These are phyloP conservation scores for Ennomos fuscantarius DNA, from an alignment of 2,888 invertebrate species.

Conservation along the genomic window DNA sequence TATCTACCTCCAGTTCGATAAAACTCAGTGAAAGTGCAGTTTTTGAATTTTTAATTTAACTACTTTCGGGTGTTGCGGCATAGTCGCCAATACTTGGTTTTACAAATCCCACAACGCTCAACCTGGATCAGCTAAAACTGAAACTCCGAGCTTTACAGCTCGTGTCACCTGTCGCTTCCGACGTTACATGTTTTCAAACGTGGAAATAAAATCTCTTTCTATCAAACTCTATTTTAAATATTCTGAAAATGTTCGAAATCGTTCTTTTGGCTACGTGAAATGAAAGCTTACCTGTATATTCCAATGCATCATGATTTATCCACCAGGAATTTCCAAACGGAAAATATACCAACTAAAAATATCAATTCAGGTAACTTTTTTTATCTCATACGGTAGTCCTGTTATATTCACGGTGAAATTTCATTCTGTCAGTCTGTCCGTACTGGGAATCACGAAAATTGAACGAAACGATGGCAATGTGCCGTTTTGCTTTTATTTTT, in stretches of 20 bases:
- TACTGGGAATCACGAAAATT: constrained; percentile 41
- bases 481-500: constrained; percentile 30
- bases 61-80: too few species aligned
- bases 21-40: too few species aligned
- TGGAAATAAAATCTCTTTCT: too few species aligned
- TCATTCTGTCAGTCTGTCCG: constrained; percentile 23
- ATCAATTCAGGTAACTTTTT: constrained; percentile 9
- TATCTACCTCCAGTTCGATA: too few species aligned
- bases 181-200: too few species aligned
- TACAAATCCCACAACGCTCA: too few species aligned
- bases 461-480: constrained; percentile 39
- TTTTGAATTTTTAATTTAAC: too few species aligned
- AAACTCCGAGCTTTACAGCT: too few species aligned
- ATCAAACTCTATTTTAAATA: background rate
- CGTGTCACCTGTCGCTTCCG: too few species aligned
- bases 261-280: constrained; percentile 16
- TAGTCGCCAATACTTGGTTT: too few species aligned
- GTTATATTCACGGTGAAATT: constrained; percentile 36
- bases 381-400: constrained; percentile 16
- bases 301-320: constrained; percentile 37
- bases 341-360: constrained; percentile 3
- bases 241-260: background rate
- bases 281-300: constrained; percentile 31
- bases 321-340: constrained; percentile 16
- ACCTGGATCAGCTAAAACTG: too few species aligned